These are phyloP conservation scores for Aratinga solstitialis DNA, from an alignment of 2,797 vertebrate genomes.

Conservation along the genomic window DNA sequence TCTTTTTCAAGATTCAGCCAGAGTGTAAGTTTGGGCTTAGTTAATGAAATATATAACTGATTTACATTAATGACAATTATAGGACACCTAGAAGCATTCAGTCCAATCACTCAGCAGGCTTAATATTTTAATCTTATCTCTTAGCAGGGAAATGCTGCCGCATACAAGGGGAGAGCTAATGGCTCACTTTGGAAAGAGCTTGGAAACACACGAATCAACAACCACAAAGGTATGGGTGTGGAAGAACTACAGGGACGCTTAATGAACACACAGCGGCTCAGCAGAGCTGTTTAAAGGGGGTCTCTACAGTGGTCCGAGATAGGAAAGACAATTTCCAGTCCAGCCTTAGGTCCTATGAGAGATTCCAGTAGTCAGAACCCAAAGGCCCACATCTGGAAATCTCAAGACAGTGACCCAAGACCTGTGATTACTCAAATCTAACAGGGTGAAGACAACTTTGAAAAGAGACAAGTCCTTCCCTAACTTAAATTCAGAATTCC, in stretches of 20 bases:
- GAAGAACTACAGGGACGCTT: background rate
- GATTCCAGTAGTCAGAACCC: background rate
- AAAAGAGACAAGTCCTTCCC: background rate
- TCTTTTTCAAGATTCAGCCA: constrained; percentile 11
- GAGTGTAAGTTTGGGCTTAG: constrained; percentile 24
- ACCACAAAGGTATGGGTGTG: background rate
- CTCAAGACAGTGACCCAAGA: background rate
- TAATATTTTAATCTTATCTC: background rate
- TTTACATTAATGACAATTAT: constrained; percentile 44
- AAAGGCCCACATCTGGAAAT: background rate
- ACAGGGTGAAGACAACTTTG: background rate
- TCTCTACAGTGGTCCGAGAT: background rate
- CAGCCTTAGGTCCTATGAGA: background rate
- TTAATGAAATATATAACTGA: constrained; percentile 65
- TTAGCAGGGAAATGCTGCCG: background rate
- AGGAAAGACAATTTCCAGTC: background rate
- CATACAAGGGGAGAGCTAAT: background rate
- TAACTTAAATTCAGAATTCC: background rate
- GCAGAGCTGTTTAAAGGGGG: background rate
- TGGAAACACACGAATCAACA: background rate
- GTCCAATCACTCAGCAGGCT: background rate
- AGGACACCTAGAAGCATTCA: constrained; percentile 4
- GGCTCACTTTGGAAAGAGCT: background rate
- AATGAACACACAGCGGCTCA: background rate
- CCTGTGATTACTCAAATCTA: background rate